Conservation (phyloP, 1,140 invertebrate genomes). For the Mizuhopecten yessoensis region DNA sequence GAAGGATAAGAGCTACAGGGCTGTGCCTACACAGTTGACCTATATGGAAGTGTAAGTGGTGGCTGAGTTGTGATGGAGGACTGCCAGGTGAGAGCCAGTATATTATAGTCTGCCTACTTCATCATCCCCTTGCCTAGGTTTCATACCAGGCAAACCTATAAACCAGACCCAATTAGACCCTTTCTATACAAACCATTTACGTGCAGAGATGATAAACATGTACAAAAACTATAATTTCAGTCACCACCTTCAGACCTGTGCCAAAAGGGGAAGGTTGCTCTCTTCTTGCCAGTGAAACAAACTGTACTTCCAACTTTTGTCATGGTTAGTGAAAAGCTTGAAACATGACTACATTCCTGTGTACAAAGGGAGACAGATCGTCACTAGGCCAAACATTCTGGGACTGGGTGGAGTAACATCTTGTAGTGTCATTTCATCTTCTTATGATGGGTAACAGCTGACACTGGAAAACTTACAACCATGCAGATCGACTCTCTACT, state of each 20-base stretch:
- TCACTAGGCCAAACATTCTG: background rate
- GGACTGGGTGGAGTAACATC: slow-evolving; percentile 20
- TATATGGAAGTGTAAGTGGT: background rate
- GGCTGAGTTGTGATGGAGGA: background rate
- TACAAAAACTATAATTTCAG: background rate
- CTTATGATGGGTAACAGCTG: background rate
- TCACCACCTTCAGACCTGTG: background rate
- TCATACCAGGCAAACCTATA: background rate
- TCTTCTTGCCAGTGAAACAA: background rate
- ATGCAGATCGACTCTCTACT: no score
- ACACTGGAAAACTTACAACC: background rate
- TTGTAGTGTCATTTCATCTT: slow-evolving; percentile 15
- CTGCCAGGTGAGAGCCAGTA: slow-evolving; percentile 2
- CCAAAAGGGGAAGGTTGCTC: background rate
- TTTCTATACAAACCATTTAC: slow-evolving; percentile 1
- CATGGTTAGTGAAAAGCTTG: slow-evolving; percentile 24
- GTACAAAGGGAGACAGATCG: background rate
- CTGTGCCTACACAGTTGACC: background rate
- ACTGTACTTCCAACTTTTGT: background rate
- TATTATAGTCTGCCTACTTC: background rate
- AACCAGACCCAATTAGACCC: background rate
- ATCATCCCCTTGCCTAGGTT: background rate
- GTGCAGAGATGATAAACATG: background rate
- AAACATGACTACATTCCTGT: background rate
- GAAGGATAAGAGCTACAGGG: background rate